Conservation (phyloP, 2,113 vertebrate species). For the Entelurus aequoreus region DNA sequence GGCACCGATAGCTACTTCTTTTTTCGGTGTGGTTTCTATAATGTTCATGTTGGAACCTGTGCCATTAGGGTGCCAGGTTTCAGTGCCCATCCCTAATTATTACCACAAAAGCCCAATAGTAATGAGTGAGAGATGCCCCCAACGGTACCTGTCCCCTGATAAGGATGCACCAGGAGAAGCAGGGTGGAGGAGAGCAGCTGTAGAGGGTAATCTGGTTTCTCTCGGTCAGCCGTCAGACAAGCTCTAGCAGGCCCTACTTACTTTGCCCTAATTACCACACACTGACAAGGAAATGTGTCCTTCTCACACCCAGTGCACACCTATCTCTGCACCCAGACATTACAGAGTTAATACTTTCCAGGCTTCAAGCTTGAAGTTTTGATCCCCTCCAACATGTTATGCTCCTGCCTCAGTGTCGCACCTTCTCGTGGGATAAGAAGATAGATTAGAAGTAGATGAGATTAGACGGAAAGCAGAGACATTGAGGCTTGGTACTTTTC, state of each 20-base stretch:
- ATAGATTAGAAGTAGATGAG: slow-evolving; percentile 30
- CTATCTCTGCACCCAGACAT: slow-evolving; percentile 28
- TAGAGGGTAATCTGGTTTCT: slow-evolving; percentile 67
- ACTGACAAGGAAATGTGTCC: slow-evolving; percentile 57
- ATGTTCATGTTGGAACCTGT: too few species aligned
- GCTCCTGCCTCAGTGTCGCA: slow-evolving; percentile 30
- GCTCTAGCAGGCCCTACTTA: slow-evolving; percentile 63
- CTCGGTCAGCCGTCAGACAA: slow-evolving; percentile 69
- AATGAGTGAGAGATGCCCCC: slow-evolving; percentile 16
- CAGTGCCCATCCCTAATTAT: slow-evolving; percentile 2
- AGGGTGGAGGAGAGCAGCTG: slow-evolving; percentile 63
- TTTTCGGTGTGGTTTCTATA: too few species aligned
- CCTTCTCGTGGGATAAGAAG: slow-evolving; percentile 23
- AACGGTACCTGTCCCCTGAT: slow-evolving; percentile 48
- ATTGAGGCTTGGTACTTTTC: slow-evolving; percentile 5
- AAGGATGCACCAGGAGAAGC: slow-evolving; percentile 42
- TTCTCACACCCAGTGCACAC: slow-evolving; percentile 18
- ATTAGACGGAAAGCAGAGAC: slow-evolving; percentile 16
- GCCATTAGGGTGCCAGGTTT: too few species aligned
- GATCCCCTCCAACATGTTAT: slow-evolving; percentile 58
- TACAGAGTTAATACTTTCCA: slow-evolving; percentile 60
- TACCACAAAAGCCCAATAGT: slow-evolving; percentile 4
- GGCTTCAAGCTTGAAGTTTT: slow-evolving; percentile 39
- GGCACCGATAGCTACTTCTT: too few species aligned
- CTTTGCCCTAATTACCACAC: slow-evolving; percentile 64